Percentiles rank a stretch among this genome's conserved stretches.
These are phyloP conservation scores for Cheilosia impressa DNA, from an alignment of 2,888 invertebrate genomes.

Conservation along the genomic window DNA sequence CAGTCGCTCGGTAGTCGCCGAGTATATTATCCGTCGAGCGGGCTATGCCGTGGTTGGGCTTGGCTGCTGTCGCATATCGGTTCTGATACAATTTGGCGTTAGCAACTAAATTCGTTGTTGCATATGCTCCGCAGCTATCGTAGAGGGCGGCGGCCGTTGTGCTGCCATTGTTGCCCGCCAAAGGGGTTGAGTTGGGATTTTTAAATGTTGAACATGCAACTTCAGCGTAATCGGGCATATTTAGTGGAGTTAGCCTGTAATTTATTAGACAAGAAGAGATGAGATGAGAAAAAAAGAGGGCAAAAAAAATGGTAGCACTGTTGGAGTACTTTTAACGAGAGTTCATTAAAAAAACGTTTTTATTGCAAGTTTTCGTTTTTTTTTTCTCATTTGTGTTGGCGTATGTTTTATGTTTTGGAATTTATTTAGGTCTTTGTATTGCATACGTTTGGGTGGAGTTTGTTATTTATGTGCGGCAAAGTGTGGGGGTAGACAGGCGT, in stretches of 20 bases:
- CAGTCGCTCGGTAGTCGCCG: conserved; percentile 81
- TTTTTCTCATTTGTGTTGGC: conserved; percentile 2
- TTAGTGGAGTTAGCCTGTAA: conserved; percentile 83
- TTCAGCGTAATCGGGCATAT: conserved; percentile 84
- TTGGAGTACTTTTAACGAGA: conserved; percentile 44
- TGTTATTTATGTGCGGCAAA: background rate
- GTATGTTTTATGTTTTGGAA: conserved; percentile 23
- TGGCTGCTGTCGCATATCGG: conserved; percentile 80
- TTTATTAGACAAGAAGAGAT: conserved; percentile 62
- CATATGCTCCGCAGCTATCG: conserved; percentile 83
- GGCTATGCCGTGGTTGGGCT: conserved; percentile 62
- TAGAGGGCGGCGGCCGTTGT: conserved; percentile 79
- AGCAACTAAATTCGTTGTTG: conserved; percentile 83
- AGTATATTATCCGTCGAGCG: conserved; percentile 71
- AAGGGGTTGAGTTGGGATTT: conserved; percentile 79
- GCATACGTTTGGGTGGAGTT: too few species aligned
- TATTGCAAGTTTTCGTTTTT: conserved; percentile 21
- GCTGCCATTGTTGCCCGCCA: conserved; percentile 62
- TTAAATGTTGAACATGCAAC: conserved; percentile 84
- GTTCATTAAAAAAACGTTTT: conserved; percentile 62
- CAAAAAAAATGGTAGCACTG: conserved; percentile 24
- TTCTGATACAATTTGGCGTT: conserved; percentile 83
- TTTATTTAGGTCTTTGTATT: conserved; percentile 39
- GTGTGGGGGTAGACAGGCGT: too few species aligned
- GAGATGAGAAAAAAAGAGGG: conserved; percentile 51